Evolutionary conservation across 2,113 vertebrate genomes (phyloP).

Genomic region (Microtus montanus): DNA sequence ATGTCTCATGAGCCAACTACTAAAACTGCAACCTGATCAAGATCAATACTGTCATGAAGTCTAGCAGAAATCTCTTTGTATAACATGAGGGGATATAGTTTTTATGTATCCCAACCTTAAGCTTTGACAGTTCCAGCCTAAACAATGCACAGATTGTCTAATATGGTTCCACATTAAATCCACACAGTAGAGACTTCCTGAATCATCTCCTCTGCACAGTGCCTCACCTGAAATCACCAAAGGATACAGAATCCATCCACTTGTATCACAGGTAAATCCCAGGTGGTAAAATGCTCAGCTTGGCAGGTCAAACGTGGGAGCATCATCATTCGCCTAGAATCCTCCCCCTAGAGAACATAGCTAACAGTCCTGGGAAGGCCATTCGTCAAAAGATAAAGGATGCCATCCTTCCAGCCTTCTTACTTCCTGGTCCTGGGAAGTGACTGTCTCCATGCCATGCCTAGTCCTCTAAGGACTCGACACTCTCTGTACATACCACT

Average conservation of each 20-base stretch:
- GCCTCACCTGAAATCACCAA: not conserved
- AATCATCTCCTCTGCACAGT: not conserved
- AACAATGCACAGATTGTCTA: not conserved
- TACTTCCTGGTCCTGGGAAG: rapidly evolving
- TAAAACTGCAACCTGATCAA: not conserved
- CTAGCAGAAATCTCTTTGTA: not conserved
- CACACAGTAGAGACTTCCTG: rapidly evolving
- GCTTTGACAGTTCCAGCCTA: not conserved
- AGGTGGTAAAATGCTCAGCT: not conserved
- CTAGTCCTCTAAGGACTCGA: not conserved
- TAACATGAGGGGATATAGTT: not conserved
- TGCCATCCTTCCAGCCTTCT: not conserved
- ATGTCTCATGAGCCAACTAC: not conserved
- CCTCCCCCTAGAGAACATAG: not conserved
- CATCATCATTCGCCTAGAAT: not conserved
- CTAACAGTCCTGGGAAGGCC: not conserved
- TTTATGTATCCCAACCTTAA: not conserved
- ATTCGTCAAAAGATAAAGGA: not conserved
- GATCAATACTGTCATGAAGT: not conserved
- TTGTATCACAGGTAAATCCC: not conserved
- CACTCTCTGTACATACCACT: too few relatives aligned
- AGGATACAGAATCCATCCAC: not conserved
- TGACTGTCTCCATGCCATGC: not conserved
- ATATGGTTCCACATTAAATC: not conserved
- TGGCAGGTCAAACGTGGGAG: not conserved